Percentiles rank a stretch among this genome's conserved stretches.
Conservation (phyloP, 2,888 invertebrate genomes). For the Tanytarsus gracilentus region DNA sequence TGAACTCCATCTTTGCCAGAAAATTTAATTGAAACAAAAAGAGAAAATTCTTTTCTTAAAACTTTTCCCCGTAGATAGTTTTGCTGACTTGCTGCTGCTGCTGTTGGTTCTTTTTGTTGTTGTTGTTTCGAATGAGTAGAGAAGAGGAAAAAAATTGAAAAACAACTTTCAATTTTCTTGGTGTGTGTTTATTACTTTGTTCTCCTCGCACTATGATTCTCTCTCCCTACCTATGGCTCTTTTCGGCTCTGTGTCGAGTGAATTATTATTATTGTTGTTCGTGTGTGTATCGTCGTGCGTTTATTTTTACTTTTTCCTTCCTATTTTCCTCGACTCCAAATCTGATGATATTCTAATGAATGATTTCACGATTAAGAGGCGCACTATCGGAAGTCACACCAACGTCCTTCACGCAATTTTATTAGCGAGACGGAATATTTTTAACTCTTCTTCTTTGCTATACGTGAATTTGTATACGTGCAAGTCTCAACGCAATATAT, state of each 20-base stretch:
- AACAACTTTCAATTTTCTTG: constrained; percentile 17
- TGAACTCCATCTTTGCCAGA: constrained; percentile 10
- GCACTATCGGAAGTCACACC: no score
- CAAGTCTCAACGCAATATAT: not conserved
- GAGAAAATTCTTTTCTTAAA: not conserved
- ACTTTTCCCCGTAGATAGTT: not conserved
- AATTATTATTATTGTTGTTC: no score
- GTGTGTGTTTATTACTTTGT: not conserved
- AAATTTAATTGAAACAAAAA: not conserved
- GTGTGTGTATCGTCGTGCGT: no score
- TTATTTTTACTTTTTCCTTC: no score
- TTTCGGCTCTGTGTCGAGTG: no score
- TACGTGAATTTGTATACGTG: constrained; percentile 2
- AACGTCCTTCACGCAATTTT: no score
- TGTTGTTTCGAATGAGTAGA: not conserved
- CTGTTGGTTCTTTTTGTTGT: not conserved
- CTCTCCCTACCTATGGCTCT: not conserved
- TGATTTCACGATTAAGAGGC: no score
- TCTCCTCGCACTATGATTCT: not conserved
- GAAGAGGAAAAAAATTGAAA: no score
- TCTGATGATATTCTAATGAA: no score
- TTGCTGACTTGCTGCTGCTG: not conserved
- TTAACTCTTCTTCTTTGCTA: not conserved
- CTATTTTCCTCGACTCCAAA: no score
- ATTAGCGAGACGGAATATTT: not conserved